Conservation (phyloP, 2,888 invertebrate species). For the Drosophila neonasuta region DNA sequence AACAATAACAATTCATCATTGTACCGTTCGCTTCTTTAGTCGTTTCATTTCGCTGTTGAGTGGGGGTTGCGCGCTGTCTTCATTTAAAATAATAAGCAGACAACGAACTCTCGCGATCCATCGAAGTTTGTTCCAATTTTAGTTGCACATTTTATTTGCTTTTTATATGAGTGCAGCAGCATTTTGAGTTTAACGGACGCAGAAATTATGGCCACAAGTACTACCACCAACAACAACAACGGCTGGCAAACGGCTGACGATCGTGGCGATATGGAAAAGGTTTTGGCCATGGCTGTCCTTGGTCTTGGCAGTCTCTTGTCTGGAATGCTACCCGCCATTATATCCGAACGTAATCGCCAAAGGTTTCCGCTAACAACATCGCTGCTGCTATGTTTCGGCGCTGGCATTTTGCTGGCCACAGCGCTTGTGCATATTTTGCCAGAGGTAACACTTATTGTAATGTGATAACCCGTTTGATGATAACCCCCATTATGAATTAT, state of each 20-base stretch:
- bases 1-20: constrained; percentile 29
- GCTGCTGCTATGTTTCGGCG: constrained; percentile 89
- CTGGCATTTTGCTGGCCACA: constrained; percentile 90
- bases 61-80: constrained; percentile 7
- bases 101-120: constrained; percentile 33
- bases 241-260: constrained; percentile 31
- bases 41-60: constrained; percentile 8
- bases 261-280: constrained; percentile 83
- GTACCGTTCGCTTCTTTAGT: constrained; percentile 27
- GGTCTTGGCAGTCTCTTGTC: constrained; percentile 87
- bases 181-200: constrained; percentile 37
- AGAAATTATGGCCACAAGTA: constrained; percentile 37
- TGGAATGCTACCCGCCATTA: constrained; percentile 87
- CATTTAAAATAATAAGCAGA: constrained; percentile 25
- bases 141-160: constrained; percentile 32
- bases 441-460: constrained; percentile 83
- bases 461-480: constrained; percentile 13
- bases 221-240: constrained; percentile 14
- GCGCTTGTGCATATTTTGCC: constrained; percentile 90
- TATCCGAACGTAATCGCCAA: constrained; percentile 84
- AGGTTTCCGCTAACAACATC: constrained; percentile 86
- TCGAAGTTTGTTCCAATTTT: constrained; percentile 23
- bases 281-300: constrained; percentile 86
- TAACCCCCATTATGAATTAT: not conserved
- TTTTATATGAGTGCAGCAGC: constrained; percentile 42